Evolutionary conservation across 1,140 invertebrate genomes (phyloP).

Genomic region (Lepidurus arcticus): DNA sequence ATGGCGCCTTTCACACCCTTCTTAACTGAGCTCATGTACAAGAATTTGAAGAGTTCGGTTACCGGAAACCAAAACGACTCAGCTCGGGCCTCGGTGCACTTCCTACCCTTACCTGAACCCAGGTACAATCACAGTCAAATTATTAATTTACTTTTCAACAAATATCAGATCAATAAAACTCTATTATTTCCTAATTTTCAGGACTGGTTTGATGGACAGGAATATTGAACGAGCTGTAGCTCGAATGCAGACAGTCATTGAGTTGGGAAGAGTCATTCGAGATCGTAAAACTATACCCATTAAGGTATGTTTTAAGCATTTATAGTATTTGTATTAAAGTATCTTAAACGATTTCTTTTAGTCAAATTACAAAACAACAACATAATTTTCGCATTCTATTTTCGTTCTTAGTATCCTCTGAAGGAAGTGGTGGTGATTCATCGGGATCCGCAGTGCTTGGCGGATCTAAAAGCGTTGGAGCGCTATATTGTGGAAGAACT

Average conservation of each 20-base stretch:
- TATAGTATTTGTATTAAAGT: constrained; percentile 27
- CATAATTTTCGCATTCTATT: constrained; percentile 22
- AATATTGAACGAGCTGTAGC: constrained; percentile 84
- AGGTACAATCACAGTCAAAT: constrained; percentile 43
- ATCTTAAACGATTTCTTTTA: background rate
- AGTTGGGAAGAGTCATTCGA: constrained; percentile 83
- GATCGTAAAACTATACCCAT: constrained; percentile 90
- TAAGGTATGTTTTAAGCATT: constrained; percentile 52
- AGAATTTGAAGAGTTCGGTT: constrained; percentile 61
- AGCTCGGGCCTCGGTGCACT: constrained; percentile 72
- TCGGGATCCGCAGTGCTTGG: constrained; percentile 67
- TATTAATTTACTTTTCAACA: background rate
- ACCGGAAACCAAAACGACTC: constrained; percentile 41
- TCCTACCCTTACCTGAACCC: constrained; percentile 75
- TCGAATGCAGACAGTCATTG: constrained; percentile 91
- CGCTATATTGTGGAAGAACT: constrained; percentile 89
- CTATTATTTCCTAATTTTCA: constrained; percentile 38
- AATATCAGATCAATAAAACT: constrained; percentile 26
- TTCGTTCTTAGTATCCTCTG: constrained; percentile 68
- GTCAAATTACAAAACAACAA: background rate
- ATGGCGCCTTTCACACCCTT: constrained; percentile 98
- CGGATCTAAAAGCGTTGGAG: constrained; percentile 75
- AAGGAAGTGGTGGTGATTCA: constrained; percentile 93
- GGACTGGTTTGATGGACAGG: constrained; percentile 67
- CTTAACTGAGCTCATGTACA: constrained; percentile 92